Percentiles rank a stretch among this genome's conserved stretches.
Evolutionary conservation across 1,140 invertebrate genomes (phyloP).

Genomic region (Lanistes nyassanus): DNA sequence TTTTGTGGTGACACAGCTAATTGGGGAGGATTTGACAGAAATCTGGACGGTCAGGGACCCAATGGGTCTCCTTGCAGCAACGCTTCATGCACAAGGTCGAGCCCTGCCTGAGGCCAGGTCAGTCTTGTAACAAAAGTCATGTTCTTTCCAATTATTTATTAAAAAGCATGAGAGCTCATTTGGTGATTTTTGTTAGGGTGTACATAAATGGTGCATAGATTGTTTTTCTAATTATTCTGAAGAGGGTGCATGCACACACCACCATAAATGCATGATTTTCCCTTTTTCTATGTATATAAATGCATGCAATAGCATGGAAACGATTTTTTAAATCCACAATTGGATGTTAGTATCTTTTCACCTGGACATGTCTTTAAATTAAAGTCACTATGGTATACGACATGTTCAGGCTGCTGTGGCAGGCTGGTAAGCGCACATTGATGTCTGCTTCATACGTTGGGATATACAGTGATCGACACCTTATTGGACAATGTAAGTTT

Average conservation of each 20-base stretch:
- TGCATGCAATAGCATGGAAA: too few relatives aligned
- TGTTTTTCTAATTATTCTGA: background rate
- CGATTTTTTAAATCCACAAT: too few relatives aligned
- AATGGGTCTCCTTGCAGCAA: constrained; percentile 74
- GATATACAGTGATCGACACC: constrained; percentile 83
- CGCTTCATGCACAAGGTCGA: constrained; percentile 71
- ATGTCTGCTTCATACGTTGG: constrained; percentile 85
- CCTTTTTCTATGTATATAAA: too few relatives aligned
- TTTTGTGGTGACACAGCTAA: constrained; percentile 84
- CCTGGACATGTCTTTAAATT: background rate
- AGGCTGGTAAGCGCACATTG: constrained; percentile 82
- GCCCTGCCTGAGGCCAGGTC: constrained; percentile 77
- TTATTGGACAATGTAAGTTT: constrained; percentile 81
- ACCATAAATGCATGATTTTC: too few relatives aligned
- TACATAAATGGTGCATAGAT: background rate
- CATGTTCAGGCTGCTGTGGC: constrained; percentile 73
- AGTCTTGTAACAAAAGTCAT: too few relatives aligned
- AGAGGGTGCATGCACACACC: too few relatives aligned
- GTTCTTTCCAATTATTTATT: too few relatives aligned
- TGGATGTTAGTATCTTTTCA: background rate
- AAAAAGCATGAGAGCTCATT: too few relatives aligned
- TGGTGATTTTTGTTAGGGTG: too few relatives aligned
- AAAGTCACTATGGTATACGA: background rate
- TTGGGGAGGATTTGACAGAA: constrained; percentile 80
- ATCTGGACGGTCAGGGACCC: constrained; percentile 85